Evolutionary conservation across 2,113 vertebrate genomes (phyloP).

Genomic region (Sinosuthora webbiana): DNA sequence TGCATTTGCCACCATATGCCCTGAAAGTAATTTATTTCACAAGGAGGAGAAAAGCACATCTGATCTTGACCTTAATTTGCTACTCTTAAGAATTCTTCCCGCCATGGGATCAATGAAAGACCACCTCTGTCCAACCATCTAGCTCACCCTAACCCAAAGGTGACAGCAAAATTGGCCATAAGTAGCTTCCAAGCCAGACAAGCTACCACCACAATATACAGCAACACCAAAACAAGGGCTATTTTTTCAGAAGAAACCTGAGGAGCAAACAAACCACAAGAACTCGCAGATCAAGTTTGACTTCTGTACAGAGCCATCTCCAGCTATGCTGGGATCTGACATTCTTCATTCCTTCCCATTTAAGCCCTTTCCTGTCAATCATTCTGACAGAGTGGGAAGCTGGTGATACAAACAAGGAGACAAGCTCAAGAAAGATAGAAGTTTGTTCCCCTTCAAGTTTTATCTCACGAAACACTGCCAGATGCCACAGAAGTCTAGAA

Average conservation of each 20-base stretch:
- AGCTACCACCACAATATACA: not conserved
- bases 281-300: not conserved
- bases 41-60: not conserved
- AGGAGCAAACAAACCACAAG: not conserved
- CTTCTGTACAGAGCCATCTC: not conserved
- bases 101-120: not conserved
- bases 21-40: not conserved
- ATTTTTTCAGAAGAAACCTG: not conserved
- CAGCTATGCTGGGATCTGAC: not conserved
- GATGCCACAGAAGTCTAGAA: constrained; percentile 9
- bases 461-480: not conserved
- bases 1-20: not conserved
- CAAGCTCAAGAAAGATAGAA: not conserved
- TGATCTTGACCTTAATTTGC: not conserved
- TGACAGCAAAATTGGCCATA: not conserved
- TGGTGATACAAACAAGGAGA: constrained; percentile 7
- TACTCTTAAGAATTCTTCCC: not conserved
- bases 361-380: constrained; percentile 6
- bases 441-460: not conserved
- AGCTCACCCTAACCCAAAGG: not conserved
- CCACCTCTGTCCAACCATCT: not conserved
- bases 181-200: not conserved
- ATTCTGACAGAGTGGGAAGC: constrained; percentile 37
- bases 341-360: not conserved
- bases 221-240: not conserved